Evolutionary conservation across 1,140 invertebrate species (phyloP).

Genomic region (Plectus sambesii): DNA sequence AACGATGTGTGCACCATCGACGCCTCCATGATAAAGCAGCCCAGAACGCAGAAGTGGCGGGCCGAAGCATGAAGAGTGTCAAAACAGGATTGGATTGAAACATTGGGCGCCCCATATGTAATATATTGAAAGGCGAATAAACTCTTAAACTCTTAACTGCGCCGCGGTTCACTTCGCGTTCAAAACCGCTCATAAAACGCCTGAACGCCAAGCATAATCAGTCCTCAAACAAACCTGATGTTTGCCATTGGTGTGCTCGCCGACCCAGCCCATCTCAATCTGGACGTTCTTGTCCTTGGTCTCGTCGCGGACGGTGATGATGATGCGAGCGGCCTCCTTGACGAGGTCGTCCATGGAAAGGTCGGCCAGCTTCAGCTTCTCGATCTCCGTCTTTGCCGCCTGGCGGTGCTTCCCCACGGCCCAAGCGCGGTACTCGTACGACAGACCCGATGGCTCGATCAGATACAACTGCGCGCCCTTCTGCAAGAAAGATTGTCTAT

Average conservation of each 20-base stretch:
- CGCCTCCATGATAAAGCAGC: too few relatives aligned
- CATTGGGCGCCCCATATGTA: too few relatives aligned
- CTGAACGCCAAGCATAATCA: too few relatives aligned
- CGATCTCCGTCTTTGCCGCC: conserved; percentile 97
- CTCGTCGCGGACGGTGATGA: conserved; percentile 73
- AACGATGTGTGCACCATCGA: too few relatives aligned
- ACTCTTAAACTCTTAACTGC: too few relatives aligned
- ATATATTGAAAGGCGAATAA: too few relatives aligned
- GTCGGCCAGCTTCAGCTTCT: conserved; percentile 67
- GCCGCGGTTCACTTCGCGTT: too few relatives aligned
- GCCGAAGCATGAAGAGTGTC: too few relatives aligned
- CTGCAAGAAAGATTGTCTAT: conserved; percentile 60
- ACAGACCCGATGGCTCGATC: conserved; percentile 90
- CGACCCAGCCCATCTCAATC: conserved; percentile 91
- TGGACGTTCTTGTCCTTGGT: conserved; percentile 97
- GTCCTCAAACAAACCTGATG: conserved; percentile 26
- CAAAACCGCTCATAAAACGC: too few relatives aligned
- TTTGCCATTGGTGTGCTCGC: conserved; percentile 50
- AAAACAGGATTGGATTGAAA: too few relatives aligned
- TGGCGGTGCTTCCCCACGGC: conserved; percentile 96
- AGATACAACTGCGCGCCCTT: conserved; percentile 79
- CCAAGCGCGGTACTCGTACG: conserved; percentile 87
- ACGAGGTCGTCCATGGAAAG: conserved; percentile 33
- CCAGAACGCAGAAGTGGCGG: too few relatives aligned
- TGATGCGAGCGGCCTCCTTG: conserved; percentile 44